Evolutionary conservation across 2,113 vertebrate genomes (phyloP).

Genomic region (Brachyistius frenatus): DNA sequence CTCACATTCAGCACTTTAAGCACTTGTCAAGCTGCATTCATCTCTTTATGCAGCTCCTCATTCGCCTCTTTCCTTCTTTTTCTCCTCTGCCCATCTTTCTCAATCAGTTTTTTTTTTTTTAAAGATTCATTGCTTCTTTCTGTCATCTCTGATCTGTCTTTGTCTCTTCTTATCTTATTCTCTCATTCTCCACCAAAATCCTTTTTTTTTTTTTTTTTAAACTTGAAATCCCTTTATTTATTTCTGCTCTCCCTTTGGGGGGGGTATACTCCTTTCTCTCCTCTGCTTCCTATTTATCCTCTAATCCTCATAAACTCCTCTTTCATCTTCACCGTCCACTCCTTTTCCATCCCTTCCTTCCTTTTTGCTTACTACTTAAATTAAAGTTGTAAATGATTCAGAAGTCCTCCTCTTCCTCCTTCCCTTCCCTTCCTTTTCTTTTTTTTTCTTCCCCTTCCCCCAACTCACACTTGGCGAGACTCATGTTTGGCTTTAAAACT

Average conservation of each 20-base stretch:
- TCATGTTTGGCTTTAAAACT: conserved; percentile 60
- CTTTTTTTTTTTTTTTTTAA: too few relatives aligned
- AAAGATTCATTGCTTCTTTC: too few relatives aligned
- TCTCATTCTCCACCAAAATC: too few relatives aligned
- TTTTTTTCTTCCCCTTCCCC: conserved; percentile 3
- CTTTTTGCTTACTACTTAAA: conserved; percentile 1
- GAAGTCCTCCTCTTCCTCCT: conserved; percentile 17
- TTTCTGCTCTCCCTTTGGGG: too few relatives aligned
- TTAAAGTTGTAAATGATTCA: conserved; percentile 48
- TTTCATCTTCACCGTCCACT: background rate
- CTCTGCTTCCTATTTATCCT: background rate
- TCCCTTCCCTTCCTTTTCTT: background rate
- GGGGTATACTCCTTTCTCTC: background rate
- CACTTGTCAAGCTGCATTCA: too few relatives aligned
- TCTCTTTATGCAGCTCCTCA: too few relatives aligned
- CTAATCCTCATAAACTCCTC: background rate
- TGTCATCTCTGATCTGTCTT: too few relatives aligned
- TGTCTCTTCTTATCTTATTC: too few relatives aligned
- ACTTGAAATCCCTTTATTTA: too few relatives aligned
- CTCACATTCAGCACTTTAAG: background rate
- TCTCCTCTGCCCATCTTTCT: too few relatives aligned
- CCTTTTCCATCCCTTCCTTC: conserved; percentile 14
- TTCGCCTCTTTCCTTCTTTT: too few relatives aligned
- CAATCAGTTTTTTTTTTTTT: too few relatives aligned
- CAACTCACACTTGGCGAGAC: conserved; percentile 37